These are phyloP conservation scores for Pelmatolapia mariae DNA, from an alignment of 2,113 vertebrate genomes.

Conservation along the genomic window DNA sequence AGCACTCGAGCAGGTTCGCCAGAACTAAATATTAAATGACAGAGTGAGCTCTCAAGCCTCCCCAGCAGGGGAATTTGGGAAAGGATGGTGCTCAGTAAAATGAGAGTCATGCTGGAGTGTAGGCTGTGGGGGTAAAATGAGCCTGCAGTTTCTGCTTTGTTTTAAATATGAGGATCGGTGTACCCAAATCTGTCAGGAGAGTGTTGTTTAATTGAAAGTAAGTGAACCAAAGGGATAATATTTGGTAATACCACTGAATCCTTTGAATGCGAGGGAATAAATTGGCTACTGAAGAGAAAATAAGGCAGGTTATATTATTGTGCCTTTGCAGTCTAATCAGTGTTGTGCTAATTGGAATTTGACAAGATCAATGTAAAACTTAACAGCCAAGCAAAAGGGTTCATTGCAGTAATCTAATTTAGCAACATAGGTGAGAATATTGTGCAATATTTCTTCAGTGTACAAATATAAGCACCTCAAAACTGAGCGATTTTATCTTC, in stretches of 20 bases:
- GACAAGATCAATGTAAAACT: background rate
- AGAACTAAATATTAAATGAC: slow-evolving; percentile 55
- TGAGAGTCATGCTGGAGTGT: slow-evolving; percentile 10
- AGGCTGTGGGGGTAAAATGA: slow-evolving; percentile 24
- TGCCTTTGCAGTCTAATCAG: background rate
- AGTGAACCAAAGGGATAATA: background rate
- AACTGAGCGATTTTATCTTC: background rate
- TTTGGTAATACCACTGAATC: background rate
- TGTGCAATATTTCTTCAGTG: background rate
- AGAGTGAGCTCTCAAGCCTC: background rate
- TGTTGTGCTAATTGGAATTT: background rate
- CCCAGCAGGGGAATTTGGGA: slow-evolving; percentile 5
- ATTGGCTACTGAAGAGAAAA: background rate
- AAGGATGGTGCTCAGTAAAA: slow-evolving; percentile 31
- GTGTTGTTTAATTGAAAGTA: background rate
- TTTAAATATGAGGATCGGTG: background rate
- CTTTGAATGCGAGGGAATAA: background rate
- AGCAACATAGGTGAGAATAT: background rate
- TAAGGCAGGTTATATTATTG: background rate
- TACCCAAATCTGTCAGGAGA: background rate
- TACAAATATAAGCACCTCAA: background rate
- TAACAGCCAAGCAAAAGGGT: background rate
- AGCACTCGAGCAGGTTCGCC: background rate
- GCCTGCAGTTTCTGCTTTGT: background rate
- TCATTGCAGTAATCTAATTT: background rate